Evolutionary conservation across 2,888 invertebrate genomes (phyloP).

Genomic region (Tipula lateralis): DNA sequence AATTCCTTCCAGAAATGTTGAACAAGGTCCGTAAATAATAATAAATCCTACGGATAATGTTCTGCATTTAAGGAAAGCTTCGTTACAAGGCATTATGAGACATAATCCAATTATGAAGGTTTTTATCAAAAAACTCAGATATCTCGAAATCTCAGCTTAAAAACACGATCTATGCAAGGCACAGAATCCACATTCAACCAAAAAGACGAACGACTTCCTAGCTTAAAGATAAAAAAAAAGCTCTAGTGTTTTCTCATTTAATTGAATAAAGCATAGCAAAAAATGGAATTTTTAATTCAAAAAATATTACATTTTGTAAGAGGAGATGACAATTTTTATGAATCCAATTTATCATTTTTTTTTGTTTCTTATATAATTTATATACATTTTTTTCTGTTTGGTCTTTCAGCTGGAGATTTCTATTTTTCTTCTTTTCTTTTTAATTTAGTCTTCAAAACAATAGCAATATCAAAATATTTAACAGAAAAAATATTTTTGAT

Average conservation of each 20-base stretch:
- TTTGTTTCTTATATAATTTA: background rate
- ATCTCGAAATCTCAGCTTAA: background rate
- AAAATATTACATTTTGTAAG: background rate
- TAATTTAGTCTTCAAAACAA: background rate
- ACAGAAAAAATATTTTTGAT: background rate
- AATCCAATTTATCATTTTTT: slow-evolving; percentile 1
- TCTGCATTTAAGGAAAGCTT: background rate
- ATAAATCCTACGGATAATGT: background rate
- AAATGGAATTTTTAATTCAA: background rate
- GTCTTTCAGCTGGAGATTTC: background rate
- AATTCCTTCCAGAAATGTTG: too few relatives aligned
- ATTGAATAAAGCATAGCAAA: background rate
- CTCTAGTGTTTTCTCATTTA: background rate
- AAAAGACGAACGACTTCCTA: background rate
- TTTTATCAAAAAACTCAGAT: background rate
- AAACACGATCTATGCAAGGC: background rate
- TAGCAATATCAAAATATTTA: background rate
- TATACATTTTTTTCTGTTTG: background rate
- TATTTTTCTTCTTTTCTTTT: background rate
- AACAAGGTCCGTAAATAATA: background rate
- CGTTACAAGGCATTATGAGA: background rate
- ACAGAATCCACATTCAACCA: background rate
- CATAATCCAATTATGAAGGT: background rate
- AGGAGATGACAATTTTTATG: background rate
- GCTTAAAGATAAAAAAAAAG: background rate